Conservation (phyloP, 2,888 invertebrate genomes). For the Chaitophorus viminalis region DNA sequence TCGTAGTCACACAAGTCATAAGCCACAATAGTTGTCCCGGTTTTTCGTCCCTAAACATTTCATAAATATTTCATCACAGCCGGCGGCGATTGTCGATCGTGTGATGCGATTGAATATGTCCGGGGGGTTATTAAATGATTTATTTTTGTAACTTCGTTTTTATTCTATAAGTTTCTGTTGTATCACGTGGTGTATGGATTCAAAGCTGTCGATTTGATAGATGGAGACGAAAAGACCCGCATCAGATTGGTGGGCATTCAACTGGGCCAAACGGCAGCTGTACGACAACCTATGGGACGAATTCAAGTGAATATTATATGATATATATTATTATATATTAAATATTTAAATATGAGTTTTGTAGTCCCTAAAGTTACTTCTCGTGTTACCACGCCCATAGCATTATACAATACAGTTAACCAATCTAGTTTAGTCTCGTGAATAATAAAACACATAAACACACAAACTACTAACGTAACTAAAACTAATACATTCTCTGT, state of each 20-base stretch:
- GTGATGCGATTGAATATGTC: too few relatives aligned
- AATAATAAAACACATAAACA: too few relatives aligned
- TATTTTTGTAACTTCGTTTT: not conserved
- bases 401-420: not conserved
- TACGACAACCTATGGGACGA: slow-evolving; percentile 86
- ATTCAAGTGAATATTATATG: slow-evolving; percentile 72
- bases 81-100: too few relatives aligned
- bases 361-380: not conserved
- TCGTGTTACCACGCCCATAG: not conserved
- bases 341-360: too few relatives aligned
- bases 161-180: slow-evolving; percentile 74
- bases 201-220: slow-evolving; percentile 74
- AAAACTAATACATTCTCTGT: too few relatives aligned
- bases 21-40: not conserved
- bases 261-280: slow-evolving; percentile 83
- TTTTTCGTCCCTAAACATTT: too few relatives aligned
- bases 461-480: too few relatives aligned
- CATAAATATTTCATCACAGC: too few relatives aligned
- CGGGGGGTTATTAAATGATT: not conserved
- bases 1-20: not conserved
- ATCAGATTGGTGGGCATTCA: slow-evolving; percentile 89
- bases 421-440: too few relatives aligned
- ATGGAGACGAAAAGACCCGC: slow-evolving; percentile 89
- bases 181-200: slow-evolving; percentile 91
- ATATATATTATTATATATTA: too few relatives aligned